A percentile compares a stretch with the other conserved stretches of the same genome.
Conservation (phyloP, 2,797 vertebrate species). For the Pseudochaenichthys georgianus region DNA sequence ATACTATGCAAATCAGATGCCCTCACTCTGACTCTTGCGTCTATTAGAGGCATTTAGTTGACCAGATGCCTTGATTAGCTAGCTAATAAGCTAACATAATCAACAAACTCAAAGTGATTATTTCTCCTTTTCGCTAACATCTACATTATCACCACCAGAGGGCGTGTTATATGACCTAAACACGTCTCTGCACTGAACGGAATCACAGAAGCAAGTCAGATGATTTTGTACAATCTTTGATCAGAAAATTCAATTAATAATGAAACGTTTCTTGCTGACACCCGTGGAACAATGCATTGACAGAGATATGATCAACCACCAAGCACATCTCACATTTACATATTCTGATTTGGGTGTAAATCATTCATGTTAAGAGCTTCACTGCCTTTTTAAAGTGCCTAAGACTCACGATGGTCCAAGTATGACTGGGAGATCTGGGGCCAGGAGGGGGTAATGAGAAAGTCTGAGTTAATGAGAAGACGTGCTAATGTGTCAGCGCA, state of each 20-base stretch:
- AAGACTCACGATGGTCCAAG: conserved; percentile 58
- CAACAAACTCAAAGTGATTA: neutral
- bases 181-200: neutral
- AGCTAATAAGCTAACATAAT: neutral
- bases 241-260: neutral
- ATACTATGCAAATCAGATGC: neutral
- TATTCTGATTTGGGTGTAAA: conserved; percentile 55
- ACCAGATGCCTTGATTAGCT: neutral
- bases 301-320: conserved; percentile 69
- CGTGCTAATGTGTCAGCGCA: conserved; percentile 76
- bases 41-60: neutral
- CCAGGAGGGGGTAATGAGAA: conserved; percentile 75
- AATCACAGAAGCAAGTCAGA: neutral
- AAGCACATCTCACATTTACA: conserved; percentile 57
- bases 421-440: conserved; percentile 59
- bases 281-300: conserved; percentile 27
- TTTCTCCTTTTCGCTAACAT: neutral
- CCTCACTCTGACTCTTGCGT: neutral
- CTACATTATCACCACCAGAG: neutral
- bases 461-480: conserved; percentile 80
- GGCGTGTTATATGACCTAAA: neutral
- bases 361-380: conserved; percentile 49
- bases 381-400: conserved; percentile 60
- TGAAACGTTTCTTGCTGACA: neutral
- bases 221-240: neutral